Base-by-base conservation (phyloP, 2,113 vertebrate species). In the Coreoperca whiteheadi region DNA sequence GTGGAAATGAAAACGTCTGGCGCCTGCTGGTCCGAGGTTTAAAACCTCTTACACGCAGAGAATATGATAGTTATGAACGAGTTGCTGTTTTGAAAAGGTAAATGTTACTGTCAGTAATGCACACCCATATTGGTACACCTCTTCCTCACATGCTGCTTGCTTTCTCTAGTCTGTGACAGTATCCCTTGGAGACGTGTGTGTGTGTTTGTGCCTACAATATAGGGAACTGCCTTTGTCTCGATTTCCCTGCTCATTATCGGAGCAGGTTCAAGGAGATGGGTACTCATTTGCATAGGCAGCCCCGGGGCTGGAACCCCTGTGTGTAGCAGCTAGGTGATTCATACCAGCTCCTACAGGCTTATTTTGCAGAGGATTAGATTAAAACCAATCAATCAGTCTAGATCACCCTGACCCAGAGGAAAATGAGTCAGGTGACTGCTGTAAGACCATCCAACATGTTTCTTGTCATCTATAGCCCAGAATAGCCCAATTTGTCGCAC, bases 281-380 rank as follows among this genome's bases (percentile, higher is more conserved):
- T 25, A 64, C 90, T 95, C 89, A 94, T 94, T 93, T 94, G 88
- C 94, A 95, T 95, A 66, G 77, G 59, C n/a, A 76, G 84, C 89
- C 90, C 90, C 14, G 68, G 79, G 88, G 83, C 82, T 74, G 67
- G 32, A 77, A 51, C 81, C 77, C 89, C 66, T 67, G n/a, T 79
- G 82, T 87, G 74, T 78, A 65, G 56, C 86, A 83, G 79, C 85
- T 89, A 93, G 92, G 88, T 92, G 88, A 93, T 93, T 94, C 92
- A 93, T 92, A 87, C 82, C 83, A 66, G 50, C 74, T 88, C 80
- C 82, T 71, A 83, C 61, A 39, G 65, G 80, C 81, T 80, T 91
- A 88, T 90, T 94, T 89, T 84, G 69, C 69, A 70, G 76, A 63
- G 79, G 74, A 90, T 93, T 91, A 94, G 78, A 94, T 93, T 94